phyloP scores from a whole-genome alignment of 2,888 invertebrate genomes.

The Poecilus cupreus region DNA sequence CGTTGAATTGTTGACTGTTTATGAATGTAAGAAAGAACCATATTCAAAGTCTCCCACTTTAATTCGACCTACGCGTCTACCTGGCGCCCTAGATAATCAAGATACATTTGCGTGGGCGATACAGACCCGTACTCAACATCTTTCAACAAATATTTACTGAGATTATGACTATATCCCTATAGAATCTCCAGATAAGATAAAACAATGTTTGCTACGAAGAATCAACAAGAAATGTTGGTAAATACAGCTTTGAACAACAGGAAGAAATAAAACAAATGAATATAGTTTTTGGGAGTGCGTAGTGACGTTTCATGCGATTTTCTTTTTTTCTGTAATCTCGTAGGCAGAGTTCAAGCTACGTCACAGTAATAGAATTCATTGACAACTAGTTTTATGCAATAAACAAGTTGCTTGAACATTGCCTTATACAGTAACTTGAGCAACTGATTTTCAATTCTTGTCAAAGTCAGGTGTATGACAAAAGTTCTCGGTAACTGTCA shows the following conservation, averaged over 20 bases:
- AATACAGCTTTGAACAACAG: neutral
- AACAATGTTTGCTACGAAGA: neutral
- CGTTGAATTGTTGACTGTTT: neutral
- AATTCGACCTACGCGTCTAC: constrained; percentile 30
- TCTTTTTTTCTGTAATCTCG: neutral
- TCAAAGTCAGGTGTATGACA: constrained; percentile 47
- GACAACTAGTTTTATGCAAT: constrained; percentile 48
- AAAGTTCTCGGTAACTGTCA: neutral
- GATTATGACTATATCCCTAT: neutral
- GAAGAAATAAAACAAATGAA: too few species aligned
- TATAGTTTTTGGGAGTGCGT: too few species aligned
- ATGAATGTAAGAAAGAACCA: constrained; percentile 8
- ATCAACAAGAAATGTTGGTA: neutral
- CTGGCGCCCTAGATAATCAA: constrained; percentile 49
- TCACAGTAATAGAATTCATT: constrained; percentile 42
- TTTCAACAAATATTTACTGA: constrained; percentile 11
- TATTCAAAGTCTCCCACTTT: constrained; percentile 14
- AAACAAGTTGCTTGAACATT: constrained; percentile 35
- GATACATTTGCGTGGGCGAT: constrained; percentile 35
- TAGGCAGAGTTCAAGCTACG: neutral
- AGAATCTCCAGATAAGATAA: constrained; percentile 18
- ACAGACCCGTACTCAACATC: constrained; percentile 12
- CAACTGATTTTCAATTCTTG: neutral
- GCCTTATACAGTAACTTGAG: constrained; percentile 44
- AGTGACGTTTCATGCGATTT: neutral